Conservation (phyloP, 2,888 invertebrate genomes). For the Bombylius discolor region DNA sequence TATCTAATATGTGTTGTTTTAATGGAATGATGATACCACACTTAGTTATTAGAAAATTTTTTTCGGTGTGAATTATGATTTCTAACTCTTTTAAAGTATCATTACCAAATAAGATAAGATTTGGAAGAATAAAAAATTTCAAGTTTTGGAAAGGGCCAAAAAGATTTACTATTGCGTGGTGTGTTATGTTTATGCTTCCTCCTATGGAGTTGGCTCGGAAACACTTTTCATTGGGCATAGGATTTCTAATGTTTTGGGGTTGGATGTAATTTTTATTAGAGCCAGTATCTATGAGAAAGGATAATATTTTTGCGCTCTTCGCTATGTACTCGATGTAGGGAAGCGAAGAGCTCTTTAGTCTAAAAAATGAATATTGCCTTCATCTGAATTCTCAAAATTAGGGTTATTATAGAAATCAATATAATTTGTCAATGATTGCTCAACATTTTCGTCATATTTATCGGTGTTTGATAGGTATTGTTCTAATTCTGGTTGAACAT, state of each 20-base stretch:
- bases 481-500: background rate
- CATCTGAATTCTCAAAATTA: too few species aligned
- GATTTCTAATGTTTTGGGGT: background rate
- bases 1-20: too few species aligned
- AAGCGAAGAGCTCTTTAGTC: background rate
- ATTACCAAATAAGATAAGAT: too few species aligned
- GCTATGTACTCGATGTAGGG: background rate
- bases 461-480: background rate
- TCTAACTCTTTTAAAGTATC: too few species aligned
- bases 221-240: background rate
- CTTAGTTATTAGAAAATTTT: background rate
- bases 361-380: too few species aligned
- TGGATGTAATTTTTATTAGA: background rate
- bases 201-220: background rate
- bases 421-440: background rate
- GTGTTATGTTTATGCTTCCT: background rate
- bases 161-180: background rate
- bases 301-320: background rate
- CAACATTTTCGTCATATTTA: background rate
- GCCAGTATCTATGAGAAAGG: background rate
- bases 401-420: too few species aligned
- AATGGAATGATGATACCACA: background rate
- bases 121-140: background rate
- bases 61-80: background rate
- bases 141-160: background rate